Evolutionary conservation across 2,113 vertebrate genomes (phyloP).

Genomic region (Protobothrops flavoviridis): DNA sequence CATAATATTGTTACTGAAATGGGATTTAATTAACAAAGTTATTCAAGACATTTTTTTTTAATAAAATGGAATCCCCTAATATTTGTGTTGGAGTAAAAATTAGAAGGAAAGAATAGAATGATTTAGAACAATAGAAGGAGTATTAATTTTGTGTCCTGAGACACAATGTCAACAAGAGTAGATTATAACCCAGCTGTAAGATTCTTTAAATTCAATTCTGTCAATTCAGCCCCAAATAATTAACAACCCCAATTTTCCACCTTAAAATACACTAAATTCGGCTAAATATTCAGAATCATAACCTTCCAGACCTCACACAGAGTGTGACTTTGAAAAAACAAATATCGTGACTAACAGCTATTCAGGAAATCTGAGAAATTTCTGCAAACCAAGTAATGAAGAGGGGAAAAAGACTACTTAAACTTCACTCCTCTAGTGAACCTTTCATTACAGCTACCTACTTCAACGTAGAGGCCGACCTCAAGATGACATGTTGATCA

Average conservation of each 20-base stretch:
- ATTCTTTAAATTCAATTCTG: background rate
- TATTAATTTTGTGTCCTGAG: background rate
- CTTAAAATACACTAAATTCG: background rate
- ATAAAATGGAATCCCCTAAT: background rate
- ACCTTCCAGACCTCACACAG: background rate
- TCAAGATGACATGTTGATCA: background rate
- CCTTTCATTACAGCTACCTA: background rate
- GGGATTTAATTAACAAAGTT: background rate
- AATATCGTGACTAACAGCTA: slow-evolving; percentile 52
- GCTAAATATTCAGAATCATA: background rate
- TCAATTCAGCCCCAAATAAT: background rate
- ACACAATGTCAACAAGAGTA: background rate
- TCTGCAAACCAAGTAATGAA: slow-evolving; percentile 8
- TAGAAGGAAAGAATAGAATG: background rate
- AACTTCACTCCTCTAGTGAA: background rate
- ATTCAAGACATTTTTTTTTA: background rate
- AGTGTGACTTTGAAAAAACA: slow-evolving; percentile 24
- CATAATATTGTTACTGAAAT: background rate
- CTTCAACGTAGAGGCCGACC: background rate
- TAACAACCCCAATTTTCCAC: background rate
- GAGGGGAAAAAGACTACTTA: slow-evolving; percentile 4
- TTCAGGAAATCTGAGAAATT: slow-evolving; percentile 56
- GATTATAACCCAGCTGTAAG: background rate
- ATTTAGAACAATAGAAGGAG: background rate
- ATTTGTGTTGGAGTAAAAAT: background rate